Base-by-base conservation (phyloP, 2,797 vertebrate genomes). In the Takifugu rubripes region DNA sequence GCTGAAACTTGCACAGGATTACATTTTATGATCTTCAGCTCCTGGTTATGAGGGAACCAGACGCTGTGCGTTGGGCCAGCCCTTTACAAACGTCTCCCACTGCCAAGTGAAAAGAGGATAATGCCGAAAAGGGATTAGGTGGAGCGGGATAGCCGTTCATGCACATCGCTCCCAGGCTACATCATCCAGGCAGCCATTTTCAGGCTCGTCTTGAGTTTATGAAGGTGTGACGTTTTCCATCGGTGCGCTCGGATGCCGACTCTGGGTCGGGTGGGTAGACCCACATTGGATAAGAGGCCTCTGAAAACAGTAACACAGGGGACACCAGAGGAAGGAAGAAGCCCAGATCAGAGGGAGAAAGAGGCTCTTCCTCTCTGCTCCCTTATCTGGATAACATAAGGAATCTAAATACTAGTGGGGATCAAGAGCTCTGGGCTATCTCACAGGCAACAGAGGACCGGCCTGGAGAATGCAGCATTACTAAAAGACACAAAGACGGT, bases 331-430 rank as follows among this genome's bases (percentile, higher is more conserved):
- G 10, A 10, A 12, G 64, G 10, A 58, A 68, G 68, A 69, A 51
- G 61, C 49, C 60, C 48, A 52, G 15, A 17, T 9, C 44, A 46
- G n/a, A 46, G 44, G 21, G 6, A 46, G 56, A 48, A 50, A 66
- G 14, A 40, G 46, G 48, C 59, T 61, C 54, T 62, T 60, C 25
- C 24, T 63, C 66, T 76, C 71, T 66, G 66, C 77, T 76, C 52
- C 51, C 76, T 85, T 82, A 86, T 87, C 80, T 81, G 73, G 56
- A 64, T 47, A 81, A 74, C 78, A 79, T 73, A 59, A 87, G 72
- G 74, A 84, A 73, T 83, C 72, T 78, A 78, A 83, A 81, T 72
- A 72, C 68, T 52, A 54, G 70, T 62, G 68, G 68, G 77, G 69
- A 70, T 85, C 83, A 61, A 70, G 65, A 72, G 64, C 74, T 84